These are phyloP conservation scores for Drosophila kanekoi DNA, from an alignment of 2,888 invertebrate genomes.

Conservation along the genomic window DNA sequence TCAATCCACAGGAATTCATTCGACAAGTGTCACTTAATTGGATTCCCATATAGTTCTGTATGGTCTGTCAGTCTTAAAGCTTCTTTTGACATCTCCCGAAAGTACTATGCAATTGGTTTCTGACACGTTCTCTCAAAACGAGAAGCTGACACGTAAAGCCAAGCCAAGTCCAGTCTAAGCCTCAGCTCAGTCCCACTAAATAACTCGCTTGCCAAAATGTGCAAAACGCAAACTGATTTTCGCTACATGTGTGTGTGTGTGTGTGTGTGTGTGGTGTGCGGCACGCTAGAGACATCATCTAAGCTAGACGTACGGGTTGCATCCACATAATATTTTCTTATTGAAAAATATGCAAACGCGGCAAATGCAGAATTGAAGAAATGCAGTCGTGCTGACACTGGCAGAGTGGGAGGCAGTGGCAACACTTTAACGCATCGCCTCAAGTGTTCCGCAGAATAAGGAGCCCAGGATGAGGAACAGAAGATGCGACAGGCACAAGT, in stretches of 20 bases:
- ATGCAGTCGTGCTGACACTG: constrained; percentile 8
- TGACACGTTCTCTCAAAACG: neutral
- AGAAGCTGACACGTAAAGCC: neutral
- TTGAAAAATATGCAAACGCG: constrained; percentile 65
- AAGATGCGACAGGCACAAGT: constrained; percentile 9
- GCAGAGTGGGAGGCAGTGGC: neutral
- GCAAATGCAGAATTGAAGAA: constrained; percentile 34
- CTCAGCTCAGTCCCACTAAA: neutral
- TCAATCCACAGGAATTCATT: neutral
- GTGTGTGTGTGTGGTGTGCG: neutral
- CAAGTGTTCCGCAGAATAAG: neutral
- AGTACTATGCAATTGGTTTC: constrained; percentile 15
- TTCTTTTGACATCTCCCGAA: neutral
- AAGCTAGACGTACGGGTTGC: constrained; percentile 11
- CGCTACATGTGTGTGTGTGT: neutral
- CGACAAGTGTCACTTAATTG: neutral
- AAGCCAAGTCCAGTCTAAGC: neutral
- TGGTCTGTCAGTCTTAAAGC: neutral
- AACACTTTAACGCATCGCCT: constrained; percentile 21
- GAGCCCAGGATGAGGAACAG: neutral
- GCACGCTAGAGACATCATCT: neutral
- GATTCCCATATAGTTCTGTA: neutral
- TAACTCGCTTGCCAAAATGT: constrained; percentile 7
- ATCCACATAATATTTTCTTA: constrained; percentile 48
- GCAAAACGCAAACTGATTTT: constrained; percentile 25